A percentile compares a stretch with the other conserved stretches of the same genome.
These are phyloP conservation scores for Chaenocephalus aceratus DNA, from an alignment of 2,113 vertebrate genomes.

Conservation along the genomic window DNA sequence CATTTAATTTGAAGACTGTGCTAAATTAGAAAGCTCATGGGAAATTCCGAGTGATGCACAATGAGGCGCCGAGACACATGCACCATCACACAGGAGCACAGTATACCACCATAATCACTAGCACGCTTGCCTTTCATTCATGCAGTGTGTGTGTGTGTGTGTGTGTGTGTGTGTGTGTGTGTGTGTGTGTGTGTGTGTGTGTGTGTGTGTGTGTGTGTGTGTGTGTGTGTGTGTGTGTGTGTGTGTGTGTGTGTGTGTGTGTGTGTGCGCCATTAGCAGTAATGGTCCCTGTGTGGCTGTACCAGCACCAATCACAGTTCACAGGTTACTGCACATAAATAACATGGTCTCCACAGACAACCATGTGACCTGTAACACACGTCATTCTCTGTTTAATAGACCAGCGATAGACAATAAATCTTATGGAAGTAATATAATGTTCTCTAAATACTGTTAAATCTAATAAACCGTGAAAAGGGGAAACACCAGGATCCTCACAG, in stretches of 20 bases:
- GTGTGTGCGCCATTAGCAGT: not conserved
- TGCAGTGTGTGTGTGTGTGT: no score
- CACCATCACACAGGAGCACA: not conserved
- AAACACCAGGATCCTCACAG: slow-evolving; percentile 2
- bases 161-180: no score
- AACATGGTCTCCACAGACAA: slow-evolving; percentile 4
- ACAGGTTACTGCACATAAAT: slow-evolving; percentile 25
- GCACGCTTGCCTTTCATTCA: no score
- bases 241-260: no score
- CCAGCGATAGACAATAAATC: not conserved
- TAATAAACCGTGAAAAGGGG: slow-evolving; percentile 2
- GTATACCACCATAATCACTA: not conserved
- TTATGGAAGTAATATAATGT: not conserved
- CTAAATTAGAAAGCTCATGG: slow-evolving; percentile 3
- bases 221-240: no score
- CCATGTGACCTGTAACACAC: not conserved
- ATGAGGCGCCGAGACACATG: not conserved
- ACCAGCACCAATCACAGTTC: slow-evolving; percentile 8
- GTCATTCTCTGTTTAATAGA: slow-evolving; percentile 4
- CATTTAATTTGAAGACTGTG: slow-evolving; percentile 11
- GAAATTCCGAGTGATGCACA: slow-evolving; percentile 25
- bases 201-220: no score
- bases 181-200: no score
- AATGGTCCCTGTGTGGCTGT: slow-evolving; percentile 28
- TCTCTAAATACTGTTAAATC: slow-evolving; percentile 6